Conservation (phyloP, 2,888 invertebrate species). For the Himalopsyche anomala region DNA sequence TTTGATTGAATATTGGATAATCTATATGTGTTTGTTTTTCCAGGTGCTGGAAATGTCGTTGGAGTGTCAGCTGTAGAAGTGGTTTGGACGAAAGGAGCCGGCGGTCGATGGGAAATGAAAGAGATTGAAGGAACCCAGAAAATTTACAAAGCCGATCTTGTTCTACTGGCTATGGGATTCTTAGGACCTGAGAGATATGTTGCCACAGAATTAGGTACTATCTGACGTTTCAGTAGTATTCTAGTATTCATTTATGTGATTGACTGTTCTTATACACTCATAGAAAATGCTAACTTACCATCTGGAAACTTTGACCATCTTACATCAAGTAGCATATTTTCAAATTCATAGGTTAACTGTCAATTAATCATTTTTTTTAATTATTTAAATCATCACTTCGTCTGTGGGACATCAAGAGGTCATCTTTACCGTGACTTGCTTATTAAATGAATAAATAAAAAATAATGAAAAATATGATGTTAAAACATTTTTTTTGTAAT, state of each 20-base stretch:
- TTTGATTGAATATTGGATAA: too few relatives aligned
- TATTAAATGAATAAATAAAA: too few relatives aligned
- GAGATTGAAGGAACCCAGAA: constrained; percentile 89
- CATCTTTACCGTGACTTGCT: too few relatives aligned
- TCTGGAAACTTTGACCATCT: too few relatives aligned
- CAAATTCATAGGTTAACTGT: too few relatives aligned
- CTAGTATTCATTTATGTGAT: not conserved
- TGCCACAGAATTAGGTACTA: constrained; percentile 82
- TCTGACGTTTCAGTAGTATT: too few relatives aligned
- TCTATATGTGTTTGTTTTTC: not conserved
- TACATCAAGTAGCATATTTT: too few relatives aligned
- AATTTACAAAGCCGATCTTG: constrained; percentile 91
- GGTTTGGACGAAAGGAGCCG: constrained; percentile 94
- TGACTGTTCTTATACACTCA: not conserved
- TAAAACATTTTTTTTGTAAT: not conserved
- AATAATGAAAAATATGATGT: not conserved
- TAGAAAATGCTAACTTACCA: too few relatives aligned
- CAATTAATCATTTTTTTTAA: too few relatives aligned
- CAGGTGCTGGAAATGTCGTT: constrained; percentile 87
- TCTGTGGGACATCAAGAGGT: too few relatives aligned
- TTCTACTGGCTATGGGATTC: constrained; percentile 99
- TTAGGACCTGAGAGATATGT: constrained; percentile 95
- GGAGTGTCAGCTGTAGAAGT: constrained; percentile 95
- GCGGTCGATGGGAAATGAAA: constrained; percentile 95
- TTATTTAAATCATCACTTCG: too few relatives aligned